Evolutionary conservation across 2,113 vertebrate genomes (phyloP), one percentile per base, ranked within the genome.

Genomic region (Hippocampus comes): DNA sequence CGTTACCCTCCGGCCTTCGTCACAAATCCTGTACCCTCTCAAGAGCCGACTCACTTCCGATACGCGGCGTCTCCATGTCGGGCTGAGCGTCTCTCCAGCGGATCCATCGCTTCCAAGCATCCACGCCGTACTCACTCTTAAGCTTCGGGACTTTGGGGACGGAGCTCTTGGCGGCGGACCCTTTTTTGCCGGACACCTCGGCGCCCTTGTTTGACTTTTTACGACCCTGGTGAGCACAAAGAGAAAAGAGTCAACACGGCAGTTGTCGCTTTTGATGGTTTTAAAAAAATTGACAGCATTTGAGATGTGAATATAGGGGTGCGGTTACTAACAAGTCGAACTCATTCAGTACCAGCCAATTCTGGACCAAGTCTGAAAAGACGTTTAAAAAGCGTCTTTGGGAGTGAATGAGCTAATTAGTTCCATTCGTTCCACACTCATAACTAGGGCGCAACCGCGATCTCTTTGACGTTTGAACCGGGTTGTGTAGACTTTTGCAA

Each of bases 71-170:
- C 86, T 93, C 94, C 74, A 94, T 77, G 5, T 96, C 91, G 67
- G 95, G 93, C 86, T 95, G 96, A 30, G 90, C 78, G 0, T 95
- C 95, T 78, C 96, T 95, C 95, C 94, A 95, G 21, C 94, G 94
- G 82, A 98, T 94, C 97, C 97, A 99, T 77, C 93, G 92, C 90
- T 93, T 97, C 97, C 96, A 99, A 65, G 96, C 95, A 0, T 98
- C 96, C 0, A 99, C 93, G 18, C 97, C 97, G 0, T 99, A 99
- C 84, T 95, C 93, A 15, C 94, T 94, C 77, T 96, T 94, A 0
- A 99, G 84, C 63, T 91, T 94, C 0, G 91, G 93, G 78, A 67
- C 7, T 0, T 82, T 78, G 64, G 1, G 3, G 3, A 11, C 15
- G 0, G 1, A 2, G 0, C 41, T 2, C 12, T 81, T 75, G 20